Evolutionary conservation across 2,888 invertebrate species (phyloP), one percentile per base, ranked within the genome.

Genomic region (Scaptomyza flava): DNA sequence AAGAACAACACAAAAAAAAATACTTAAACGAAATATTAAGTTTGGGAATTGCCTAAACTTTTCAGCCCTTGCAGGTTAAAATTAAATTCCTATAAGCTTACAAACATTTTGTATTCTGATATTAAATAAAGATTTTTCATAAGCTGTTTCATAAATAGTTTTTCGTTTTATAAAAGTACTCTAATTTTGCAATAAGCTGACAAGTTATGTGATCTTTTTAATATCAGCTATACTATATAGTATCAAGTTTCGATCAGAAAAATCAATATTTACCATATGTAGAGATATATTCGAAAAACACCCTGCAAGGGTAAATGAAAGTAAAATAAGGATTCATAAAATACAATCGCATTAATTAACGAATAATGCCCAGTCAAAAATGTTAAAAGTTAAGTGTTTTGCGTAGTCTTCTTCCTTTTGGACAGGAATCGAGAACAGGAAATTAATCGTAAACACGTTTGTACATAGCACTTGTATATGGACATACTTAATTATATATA

Each of bases 321-420:
- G 27, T 27, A 6, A 27, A 27, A 5, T 6, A 6, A 27, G 27
- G 27, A 11, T 33, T 31, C 6, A 31, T 6, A n/a, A 41, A 30
- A 36, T 20, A 20, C 33, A 47, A 47, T 31, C 58, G 52, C 51
- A 52, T 52, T 17, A 59, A 52, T 43, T 9, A 33, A 52, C 59
- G 47, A 41, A 36, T 6, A 27, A 27, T 27, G 27, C 6, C 27
- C 41, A 31, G 43, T 43, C 36, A 45, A 46, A 51, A 60, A 17
- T 50, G 36, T 64, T 12, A 41, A 38, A 6, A 30, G 7, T 61
- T 38, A 56, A 36, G 14, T 36, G 50, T 50, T 50, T 50, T 23
- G 34, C 27, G 6, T 12, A 5, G 45, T 45, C 41, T 30, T 5
- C 38, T 20, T 6, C 34, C 45, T 34, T 23, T 47, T 45, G 12